A percentile compares a stretch with the other conserved stretches of the same genome.
Conservation (phyloP, 2,113 vertebrate genomes). For the Meleagris gallopavo region DNA sequence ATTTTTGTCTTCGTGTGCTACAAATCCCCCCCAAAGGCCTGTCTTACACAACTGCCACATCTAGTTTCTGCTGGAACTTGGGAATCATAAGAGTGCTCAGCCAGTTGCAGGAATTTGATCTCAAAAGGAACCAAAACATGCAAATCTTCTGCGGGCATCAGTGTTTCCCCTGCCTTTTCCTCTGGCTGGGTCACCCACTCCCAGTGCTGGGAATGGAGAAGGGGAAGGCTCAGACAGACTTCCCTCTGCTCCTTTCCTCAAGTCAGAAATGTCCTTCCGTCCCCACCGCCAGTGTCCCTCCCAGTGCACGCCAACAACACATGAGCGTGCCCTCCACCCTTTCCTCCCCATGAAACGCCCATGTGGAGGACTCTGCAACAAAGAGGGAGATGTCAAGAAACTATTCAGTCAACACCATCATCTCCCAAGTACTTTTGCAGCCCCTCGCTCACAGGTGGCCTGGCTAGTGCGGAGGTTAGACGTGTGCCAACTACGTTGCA, state of each 20-base stretch:
- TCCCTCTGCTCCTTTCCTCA: background rate
- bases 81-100: background rate
- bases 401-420: fast-evolving
- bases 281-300: fast-evolving
- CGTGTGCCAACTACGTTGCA: background rate
- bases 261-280: background rate
- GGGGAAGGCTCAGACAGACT: background rate
- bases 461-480: background rate
- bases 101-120: background rate
- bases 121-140: background rate
- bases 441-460: background rate
- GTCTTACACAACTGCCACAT: background rate
- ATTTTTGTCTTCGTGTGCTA: constrained; percentile 14
- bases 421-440: background rate
- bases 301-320: fast-evolving
- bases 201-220: fast-evolving
- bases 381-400: background rate
- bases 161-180: background rate
- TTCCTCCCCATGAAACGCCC: fast-evolving
- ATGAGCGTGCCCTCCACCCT: background rate
- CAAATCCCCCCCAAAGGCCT: background rate
- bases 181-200: background rate
- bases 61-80: background rate
- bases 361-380: fast-evolving
- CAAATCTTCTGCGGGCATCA: background rate